Percentiles rank a stretch among this genome's conserved stretches.
Evolutionary conservation across 2,797 vertebrate genomes (phyloP).

Genomic region (Fistularia commersonii): DNA sequence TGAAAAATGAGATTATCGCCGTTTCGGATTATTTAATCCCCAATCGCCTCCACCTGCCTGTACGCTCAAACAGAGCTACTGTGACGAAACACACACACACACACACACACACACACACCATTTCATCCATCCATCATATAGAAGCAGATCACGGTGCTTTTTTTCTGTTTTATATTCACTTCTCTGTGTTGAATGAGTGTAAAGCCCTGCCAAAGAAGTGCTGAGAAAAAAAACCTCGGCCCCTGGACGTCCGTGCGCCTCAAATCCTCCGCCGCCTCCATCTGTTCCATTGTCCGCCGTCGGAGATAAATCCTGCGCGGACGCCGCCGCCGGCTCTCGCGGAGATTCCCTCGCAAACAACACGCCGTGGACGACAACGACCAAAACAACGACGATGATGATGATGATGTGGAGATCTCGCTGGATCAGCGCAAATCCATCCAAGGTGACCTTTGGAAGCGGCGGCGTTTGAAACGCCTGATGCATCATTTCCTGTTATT

Average conservation of each 20-base stretch:
- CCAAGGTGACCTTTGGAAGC: slow-evolving; percentile 63
- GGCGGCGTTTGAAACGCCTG: too few species aligned
- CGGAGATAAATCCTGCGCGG: slow-evolving; percentile 65
- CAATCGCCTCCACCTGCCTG: neutral
- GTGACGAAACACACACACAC: neutral
- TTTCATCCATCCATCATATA: slow-evolving; percentile 1
- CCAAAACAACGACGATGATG: too few species aligned
- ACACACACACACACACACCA: neutral
- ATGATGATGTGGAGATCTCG: too few species aligned
- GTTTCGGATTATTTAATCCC: too few species aligned
- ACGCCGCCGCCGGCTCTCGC: slow-evolving; percentile 42
- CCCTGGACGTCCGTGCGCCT: slow-evolving; percentile 60
- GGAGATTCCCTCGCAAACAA: slow-evolving; percentile 41
- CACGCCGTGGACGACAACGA: too few species aligned
- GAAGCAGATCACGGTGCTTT: slow-evolving; percentile 52
- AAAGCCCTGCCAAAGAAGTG: slow-evolving; percentile 66
- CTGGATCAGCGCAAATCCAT: slow-evolving; percentile 32
- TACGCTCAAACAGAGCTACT: neutral
- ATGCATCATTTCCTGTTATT: too few species aligned
- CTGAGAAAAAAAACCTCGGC: slow-evolving; percentile 64
- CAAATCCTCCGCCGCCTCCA: slow-evolving; percentile 72
- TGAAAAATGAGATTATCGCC: too few species aligned
- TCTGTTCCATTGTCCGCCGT: slow-evolving; percentile 69
- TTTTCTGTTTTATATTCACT: too few species aligned
- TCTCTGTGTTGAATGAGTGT: slow-evolving; percentile 60